Evolutionary conservation across 1,140 invertebrate species (phyloP), one percentile per base, ranked within the genome.

Genomic region (Diabrotica undecimpunctata): DNA sequence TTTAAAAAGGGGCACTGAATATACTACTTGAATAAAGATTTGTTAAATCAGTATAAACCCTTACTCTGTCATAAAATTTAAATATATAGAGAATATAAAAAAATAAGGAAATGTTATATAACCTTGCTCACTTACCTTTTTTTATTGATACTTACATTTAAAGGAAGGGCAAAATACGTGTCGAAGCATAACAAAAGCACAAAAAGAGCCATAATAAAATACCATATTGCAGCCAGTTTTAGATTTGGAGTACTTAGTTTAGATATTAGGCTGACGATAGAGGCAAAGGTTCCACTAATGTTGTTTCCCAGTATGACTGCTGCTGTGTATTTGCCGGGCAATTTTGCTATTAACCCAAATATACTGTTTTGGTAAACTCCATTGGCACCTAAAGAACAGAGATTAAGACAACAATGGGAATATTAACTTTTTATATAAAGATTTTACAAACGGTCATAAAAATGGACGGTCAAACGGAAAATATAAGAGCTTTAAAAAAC

Each of bases 311-410:
- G 82, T 7, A 99, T 87, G 53, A 99, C 91, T 51, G 96, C 96
- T 70, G 96, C 96, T 0, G 94, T 97, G 79, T 98, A 99, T 75
- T 92, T 91, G 60, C 88, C 85, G 0, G 97, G 97, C 55, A 99
- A 83, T 70, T 93, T 91, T 0, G 96, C 95, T 25, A 93, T 95
- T 79, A 98, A 86, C 5, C 97, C 97, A 82, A 91, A 99, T 6
- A 99, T 90, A 1, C 95, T 96, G 83, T 98, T 99, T 80, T 99
- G 97, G 81, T 98, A 99, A 75, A 99, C 89, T 38, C 94, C 95
- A 82, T 93, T 96, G 66, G 94, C 93, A 82, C 89, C 92, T 94
- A 81, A 53, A 25, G 25, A 25, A 25, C 1, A 25, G 25, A 25
- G 25, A 25, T 25, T 4, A 25, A 25, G 1, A 25, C n/a, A n/a